Percentiles rank a stretch among this genome's conserved stretches.
phyloP scores from a whole-genome alignment of 2,797 vertebrate species.

The Enteromius mattozi region DNA sequence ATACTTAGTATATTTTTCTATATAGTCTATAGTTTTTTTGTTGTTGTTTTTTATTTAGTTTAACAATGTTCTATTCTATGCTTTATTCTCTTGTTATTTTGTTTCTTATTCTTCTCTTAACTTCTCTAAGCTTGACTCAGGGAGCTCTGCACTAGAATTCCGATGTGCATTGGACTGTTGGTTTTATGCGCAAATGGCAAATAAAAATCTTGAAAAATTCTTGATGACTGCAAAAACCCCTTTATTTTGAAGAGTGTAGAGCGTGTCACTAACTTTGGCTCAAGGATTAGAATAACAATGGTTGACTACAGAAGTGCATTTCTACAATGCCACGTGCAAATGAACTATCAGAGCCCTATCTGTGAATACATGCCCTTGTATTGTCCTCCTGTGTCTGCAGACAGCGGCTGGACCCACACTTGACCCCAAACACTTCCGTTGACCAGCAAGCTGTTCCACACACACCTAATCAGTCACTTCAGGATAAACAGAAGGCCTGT shows the following conservation, averaged over 20 bases:
- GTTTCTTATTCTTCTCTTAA: too few relatives aligned
- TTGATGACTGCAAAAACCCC: too few relatives aligned
- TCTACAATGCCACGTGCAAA: conserved; percentile 12
- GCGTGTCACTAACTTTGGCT: neutral
- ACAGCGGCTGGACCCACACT: neutral
- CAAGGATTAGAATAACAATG: neutral
- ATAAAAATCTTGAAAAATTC: too few relatives aligned
- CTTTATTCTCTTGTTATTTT: too few relatives aligned
- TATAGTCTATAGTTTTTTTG: too few relatives aligned
- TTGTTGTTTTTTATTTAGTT: too few relatives aligned
- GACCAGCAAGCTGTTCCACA: conserved; percentile 27
- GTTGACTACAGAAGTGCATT: neutral
- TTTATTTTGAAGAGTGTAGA: neutral
- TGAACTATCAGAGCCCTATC: conserved; percentile 11
- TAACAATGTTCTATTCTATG: too few relatives aligned
- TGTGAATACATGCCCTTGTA: conserved; percentile 34
- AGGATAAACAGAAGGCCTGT: neutral
- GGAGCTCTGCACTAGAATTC: too few relatives aligned
- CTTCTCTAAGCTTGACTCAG: too few relatives aligned
- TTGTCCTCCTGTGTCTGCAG: conserved; percentile 27
- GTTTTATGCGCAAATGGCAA: too few relatives aligned
- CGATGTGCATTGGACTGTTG: too few relatives aligned
- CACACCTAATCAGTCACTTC: conserved; percentile 24
- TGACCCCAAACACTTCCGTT: conserved; percentile 31
- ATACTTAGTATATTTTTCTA: too few relatives aligned